Conservation (phyloP, 2,888 invertebrate genomes). For the Scotopteryx bipunctaria region DNA sequence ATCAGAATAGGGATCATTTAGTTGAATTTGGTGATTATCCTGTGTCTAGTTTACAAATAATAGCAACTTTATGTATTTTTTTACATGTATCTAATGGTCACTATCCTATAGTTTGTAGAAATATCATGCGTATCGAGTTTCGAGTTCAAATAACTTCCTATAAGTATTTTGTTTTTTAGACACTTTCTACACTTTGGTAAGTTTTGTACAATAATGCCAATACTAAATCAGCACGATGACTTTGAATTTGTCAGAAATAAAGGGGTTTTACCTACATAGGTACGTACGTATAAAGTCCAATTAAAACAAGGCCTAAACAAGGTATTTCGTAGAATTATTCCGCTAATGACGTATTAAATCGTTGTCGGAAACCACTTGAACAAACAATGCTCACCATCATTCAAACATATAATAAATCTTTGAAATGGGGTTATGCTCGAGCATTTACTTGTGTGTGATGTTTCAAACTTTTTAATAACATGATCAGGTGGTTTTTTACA, state of each 20-base stretch:
- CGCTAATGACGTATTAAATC: slow-evolving; percentile 24
- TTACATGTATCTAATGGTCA: too few relatives aligned
- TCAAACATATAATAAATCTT: not conserved
- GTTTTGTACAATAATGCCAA: slow-evolving; percentile 3
- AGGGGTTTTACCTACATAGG: not conserved
- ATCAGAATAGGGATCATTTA: too few relatives aligned
- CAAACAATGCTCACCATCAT: slow-evolving; percentile 11
- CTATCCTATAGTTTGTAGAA: too few relatives aligned
- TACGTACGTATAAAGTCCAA: slow-evolving; percentile 1
- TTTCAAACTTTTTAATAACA: not conserved
- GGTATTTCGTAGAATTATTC: slow-evolving; percentile 18
- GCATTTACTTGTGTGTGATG: not conserved
- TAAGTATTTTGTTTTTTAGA: slow-evolving; percentile 5
- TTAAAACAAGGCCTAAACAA: slow-evolving; percentile 3
- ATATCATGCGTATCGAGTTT: too few relatives aligned
- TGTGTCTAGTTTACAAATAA: too few relatives aligned
- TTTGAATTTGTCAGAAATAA: slow-evolving; percentile 1
- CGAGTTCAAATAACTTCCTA: too few relatives aligned
- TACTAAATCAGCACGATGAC: too few relatives aligned
- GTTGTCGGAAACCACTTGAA: too few relatives aligned
- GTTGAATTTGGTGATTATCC: too few relatives aligned
- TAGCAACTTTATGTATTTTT: too few relatives aligned
- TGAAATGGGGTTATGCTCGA: not conserved
- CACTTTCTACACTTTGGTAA: slow-evolving; percentile 53
- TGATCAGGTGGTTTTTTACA: too few relatives aligned